Base-by-base conservation (phyloP, 1,140 invertebrate species). In the Branchinecta lynchi region DNA sequence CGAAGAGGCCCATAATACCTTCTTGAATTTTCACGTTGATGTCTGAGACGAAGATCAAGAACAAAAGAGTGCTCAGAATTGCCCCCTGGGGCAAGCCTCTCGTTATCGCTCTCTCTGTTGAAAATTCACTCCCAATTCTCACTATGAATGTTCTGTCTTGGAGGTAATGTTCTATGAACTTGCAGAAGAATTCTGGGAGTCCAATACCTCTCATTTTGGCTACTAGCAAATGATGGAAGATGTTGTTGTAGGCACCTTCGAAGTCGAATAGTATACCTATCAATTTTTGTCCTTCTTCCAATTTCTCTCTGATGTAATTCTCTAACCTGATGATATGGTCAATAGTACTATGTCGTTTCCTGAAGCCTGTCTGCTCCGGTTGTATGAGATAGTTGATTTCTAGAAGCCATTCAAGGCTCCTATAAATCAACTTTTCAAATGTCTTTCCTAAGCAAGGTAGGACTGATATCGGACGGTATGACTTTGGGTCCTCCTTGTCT, bases 311-410 rank as follows among this genome's bases (percentile, higher is more conserved):
- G 12, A 60, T 60, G 12, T 15, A 60, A 60, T 60, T 60, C 17
- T 60, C 51, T 60, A 60, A 60, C 17, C 51, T 60, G 51, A 60
- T 20, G 12, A 60, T 6, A 20, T 60, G 1, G 17, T 60, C 12
- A 15, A 60, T 12, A 15, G 51, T 60, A 60, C 51, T 60, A 20
- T 60, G 51, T 15, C 6, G 51, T 60, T 60, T 60, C 51, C 51
- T 60, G 51, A 60, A 60, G 51, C 51, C 51, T 60, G 51, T 60
- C 51, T 60, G 51, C 51, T 60, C 51, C 12, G 51, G 12, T 20
- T 60, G 51, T 15, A 60, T 60, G 3, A 60, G 17, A 12, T 60
- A 3, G 51, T 60, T 60, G 12, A 3, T 60, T 60, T 60, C 51
- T 20, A 60, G 12, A 20, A 60, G 17, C 51, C 51, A 60, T 20